These are phyloP conservation scores for Melanotaenia pygmaea DNA, from an alignment of 2,797 vertebrate species.

Conservation along the genomic window DNA sequence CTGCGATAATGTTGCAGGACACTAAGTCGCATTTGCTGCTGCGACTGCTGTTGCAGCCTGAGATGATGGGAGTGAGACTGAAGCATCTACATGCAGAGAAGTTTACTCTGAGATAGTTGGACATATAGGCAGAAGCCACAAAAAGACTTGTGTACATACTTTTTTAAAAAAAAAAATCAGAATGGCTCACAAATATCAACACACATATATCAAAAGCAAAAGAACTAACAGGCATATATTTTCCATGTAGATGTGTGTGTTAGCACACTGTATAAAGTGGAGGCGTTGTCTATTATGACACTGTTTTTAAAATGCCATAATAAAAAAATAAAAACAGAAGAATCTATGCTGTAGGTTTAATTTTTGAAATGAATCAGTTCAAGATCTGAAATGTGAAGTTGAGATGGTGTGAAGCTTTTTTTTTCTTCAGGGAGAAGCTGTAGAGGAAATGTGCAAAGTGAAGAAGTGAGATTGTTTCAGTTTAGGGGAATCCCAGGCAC, in stretches of 20 bases:
- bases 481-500: conserved; percentile 74
- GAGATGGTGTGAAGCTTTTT: conserved; percentile 31
- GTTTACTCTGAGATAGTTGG: background rate
- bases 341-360: background rate
- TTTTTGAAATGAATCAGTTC: background rate
- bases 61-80: conserved; percentile 13
- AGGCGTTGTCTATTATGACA: background rate
- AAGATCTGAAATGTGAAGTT: conserved; percentile 15
- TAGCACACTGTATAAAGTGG: background rate
- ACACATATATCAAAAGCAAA: background rate
- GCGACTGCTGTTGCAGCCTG: conserved; percentile 29
- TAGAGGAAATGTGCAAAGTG: conserved; percentile 67
- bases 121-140: background rate
- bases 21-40: background rate
- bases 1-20: conserved; percentile 60
- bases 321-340: too few relatives aligned
- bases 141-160: background rate
- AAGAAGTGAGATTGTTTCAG: conserved; percentile 68
- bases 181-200: background rate
- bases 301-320: background rate
- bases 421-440: conserved; percentile 45
- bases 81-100: background rate
- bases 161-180: background rate
- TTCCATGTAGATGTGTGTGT: background rate
- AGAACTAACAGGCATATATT: background rate